phyloP scores from a whole-genome alignment of 2,113 vertebrate genomes.

The Cryptoleucopteryx plumbea region DNA sequence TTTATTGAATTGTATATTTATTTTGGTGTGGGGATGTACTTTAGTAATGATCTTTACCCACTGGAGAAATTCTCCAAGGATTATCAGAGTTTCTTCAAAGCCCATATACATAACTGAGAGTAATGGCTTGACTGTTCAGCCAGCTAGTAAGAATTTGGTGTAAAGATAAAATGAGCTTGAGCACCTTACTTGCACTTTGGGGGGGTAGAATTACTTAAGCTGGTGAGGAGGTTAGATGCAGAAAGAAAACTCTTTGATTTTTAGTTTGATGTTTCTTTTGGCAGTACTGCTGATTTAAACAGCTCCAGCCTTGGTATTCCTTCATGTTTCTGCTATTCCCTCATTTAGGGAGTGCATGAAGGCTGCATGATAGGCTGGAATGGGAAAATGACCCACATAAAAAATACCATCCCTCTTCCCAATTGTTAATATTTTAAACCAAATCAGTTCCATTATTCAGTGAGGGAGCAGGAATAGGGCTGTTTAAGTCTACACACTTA shows the following conservation, averaged over 20 bases:
- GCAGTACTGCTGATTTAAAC: not conserved
- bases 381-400: not conserved
- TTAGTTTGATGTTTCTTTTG: not conserved
- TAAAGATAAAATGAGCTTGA: not conserved
- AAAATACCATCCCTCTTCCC: not conserved
- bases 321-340: not conserved
- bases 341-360: not conserved
- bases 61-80: not conserved
- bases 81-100: not conserved
- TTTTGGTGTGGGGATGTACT: not conserved
- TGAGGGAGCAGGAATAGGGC: not conserved
- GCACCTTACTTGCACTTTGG: not conserved
- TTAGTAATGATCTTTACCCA: not conserved
- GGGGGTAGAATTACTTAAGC: not conserved
- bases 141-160: not conserved
- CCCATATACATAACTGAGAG: not conserved
- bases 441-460: not conserved
- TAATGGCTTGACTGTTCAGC: not conserved
- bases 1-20: not conserved
- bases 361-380: not conserved
- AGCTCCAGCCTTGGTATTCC: not conserved
- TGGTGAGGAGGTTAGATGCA: not conserved
- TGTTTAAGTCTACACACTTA: not conserved
- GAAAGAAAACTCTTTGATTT: not conserved
- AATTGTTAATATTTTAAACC: not conserved